Conservation (phyloP, 2,888 invertebrate genomes). For the Pollenia angustigena region DNA sequence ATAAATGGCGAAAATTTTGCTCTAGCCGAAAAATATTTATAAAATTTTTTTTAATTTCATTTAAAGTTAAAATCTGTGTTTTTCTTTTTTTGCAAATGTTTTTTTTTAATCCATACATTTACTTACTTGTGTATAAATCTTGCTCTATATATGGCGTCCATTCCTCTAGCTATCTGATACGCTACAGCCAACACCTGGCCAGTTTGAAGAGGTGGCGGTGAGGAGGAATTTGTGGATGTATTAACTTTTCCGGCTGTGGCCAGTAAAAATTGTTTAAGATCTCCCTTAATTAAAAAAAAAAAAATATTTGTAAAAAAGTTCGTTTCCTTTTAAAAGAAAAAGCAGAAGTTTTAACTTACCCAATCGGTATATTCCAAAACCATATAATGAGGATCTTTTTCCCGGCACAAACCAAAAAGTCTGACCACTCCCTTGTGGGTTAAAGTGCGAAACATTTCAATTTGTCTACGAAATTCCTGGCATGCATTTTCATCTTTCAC, state of each 20-base stretch:
- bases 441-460: slow-evolving; percentile 93
- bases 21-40: too few species aligned
- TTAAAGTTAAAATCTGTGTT: too few species aligned
- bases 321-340: background rate
- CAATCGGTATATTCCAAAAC: slow-evolving; percentile 96
- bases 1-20: too few species aligned
- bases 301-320: background rate
- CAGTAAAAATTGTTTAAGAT: slow-evolving; percentile 94
- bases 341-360: slow-evolving; percentile 85
- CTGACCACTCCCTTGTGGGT: slow-evolving; percentile 92
- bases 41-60: too few species aligned
- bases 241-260: slow-evolving; percentile 85
- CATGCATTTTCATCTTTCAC: slow-evolving; percentile 91
- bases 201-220: slow-evolving; percentile 87
- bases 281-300: slow-evolving; percentile 87
- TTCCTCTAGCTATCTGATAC: slow-evolving; percentile 91
- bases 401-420: slow-evolving; percentile 92
- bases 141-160: slow-evolving; percentile 91
- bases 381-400: slow-evolving; percentile 94
- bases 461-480: slow-evolving; percentile 94
- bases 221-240: slow-evolving; percentile 79
- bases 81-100: too few species aligned
- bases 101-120: background rate
- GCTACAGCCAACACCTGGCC: slow-evolving; percentile 88
- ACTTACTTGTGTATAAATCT: slow-evolving; percentile 91